A percentile compares a stretch with the other conserved stretches of the same genome.
Conservation (phyloP, 2,113 vertebrate species). For the Chloroceryle aenea region DNA sequence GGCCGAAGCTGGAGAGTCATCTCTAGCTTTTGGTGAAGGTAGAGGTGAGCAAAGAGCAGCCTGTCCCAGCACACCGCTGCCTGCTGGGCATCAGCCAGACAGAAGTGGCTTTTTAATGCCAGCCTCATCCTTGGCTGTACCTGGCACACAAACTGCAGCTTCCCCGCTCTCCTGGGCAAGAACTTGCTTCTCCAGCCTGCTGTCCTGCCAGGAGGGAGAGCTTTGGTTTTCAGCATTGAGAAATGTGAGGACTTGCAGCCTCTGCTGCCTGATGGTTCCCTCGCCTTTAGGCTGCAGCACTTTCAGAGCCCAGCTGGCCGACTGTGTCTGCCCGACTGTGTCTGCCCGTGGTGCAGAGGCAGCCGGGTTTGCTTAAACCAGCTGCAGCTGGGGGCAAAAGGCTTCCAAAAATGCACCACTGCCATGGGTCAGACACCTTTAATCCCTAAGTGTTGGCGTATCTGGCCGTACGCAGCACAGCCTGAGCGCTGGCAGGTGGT, state of each 20-base stretch:
- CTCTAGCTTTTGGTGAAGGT: not conserved
- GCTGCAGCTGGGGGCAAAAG: not conserved
- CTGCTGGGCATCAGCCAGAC: rapidly evolving
- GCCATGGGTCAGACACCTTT: not conserved
- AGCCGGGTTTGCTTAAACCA: not conserved
- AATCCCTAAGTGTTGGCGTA: not conserved
- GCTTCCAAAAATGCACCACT: not conserved
- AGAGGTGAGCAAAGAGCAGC: not conserved
- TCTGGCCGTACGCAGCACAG: rapidly evolving
- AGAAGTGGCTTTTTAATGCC: not conserved
- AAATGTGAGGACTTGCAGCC: not conserved
- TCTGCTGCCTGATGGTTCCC: not conserved
- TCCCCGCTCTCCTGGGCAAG: rapidly evolving
- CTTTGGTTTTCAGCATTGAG: not conserved
- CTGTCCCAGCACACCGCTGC: not conserved
- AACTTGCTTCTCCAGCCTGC: not conserved
- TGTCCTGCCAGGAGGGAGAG: not conserved
- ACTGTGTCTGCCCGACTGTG: rapidly evolving
- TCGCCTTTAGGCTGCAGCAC: not conserved
- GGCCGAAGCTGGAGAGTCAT: not conserved
- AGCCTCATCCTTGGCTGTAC: not conserved
- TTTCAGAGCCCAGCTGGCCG: not conserved
- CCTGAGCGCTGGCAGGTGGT: rapidly evolving
- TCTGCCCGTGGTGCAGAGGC: not conserved
- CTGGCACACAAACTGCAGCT: not conserved